phyloP scores from a whole-genome alignment of 2,888 invertebrate genomes.

The Xestia c-nigrum region DNA sequence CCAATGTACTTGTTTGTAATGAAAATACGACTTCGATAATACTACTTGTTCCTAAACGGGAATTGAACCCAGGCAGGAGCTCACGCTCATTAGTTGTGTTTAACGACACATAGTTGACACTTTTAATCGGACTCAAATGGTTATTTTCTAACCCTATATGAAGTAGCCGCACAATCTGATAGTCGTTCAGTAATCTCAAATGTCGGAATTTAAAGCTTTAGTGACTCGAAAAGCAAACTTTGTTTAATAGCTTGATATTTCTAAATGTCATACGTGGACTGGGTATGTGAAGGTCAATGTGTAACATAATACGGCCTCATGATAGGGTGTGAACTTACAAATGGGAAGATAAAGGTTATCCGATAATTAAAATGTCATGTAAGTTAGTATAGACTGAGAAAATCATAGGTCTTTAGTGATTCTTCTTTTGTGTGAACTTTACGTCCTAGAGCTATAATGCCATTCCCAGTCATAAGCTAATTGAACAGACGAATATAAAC shows the following conservation, averaged over 20 bases:
- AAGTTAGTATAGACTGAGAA: not conserved
- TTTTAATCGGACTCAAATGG: not conserved
- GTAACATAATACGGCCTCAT: not conserved
- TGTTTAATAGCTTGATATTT: not conserved
- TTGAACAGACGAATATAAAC: not conserved
- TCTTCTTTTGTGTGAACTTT: not conserved
- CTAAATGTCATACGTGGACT: conserved; percentile 24
- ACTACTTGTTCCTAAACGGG: not conserved
- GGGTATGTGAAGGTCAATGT: not conserved
- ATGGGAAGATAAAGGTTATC: conserved; percentile 2
- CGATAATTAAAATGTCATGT: conserved; percentile 25
- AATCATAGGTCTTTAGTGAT: not conserved
- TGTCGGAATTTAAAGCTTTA: conserved; percentile 7
- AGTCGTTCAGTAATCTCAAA: not conserved
- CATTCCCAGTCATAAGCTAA: not conserved
- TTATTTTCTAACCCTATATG: not conserved
- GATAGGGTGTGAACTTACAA: not conserved
- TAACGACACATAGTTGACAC: not conserved
- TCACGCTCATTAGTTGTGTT: not conserved
- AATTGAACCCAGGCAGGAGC: not conserved
- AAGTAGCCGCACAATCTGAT: not conserved
- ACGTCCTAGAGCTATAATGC: not conserved
- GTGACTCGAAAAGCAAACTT: not conserved
- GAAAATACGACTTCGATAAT: not conserved
- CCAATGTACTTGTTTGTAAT: not conserved